A percentile compares a stretch with the other conserved stretches of the same genome.
Evolutionary conservation across 1,140 invertebrate genomes (phyloP).

Genomic region (Pseudachorutes palmiensis): DNA sequence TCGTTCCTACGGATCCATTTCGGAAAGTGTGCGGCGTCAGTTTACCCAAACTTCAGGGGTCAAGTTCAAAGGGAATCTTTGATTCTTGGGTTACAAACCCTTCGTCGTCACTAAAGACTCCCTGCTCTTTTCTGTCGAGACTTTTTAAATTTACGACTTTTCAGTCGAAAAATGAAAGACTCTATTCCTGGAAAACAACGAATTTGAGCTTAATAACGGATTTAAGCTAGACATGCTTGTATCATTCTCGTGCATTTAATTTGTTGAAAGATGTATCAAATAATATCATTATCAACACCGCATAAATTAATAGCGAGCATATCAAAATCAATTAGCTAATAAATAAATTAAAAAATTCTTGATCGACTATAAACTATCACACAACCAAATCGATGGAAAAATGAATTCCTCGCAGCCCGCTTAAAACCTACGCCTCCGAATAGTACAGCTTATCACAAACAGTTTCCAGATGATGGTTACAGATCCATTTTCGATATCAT

Average conservation of each 20-base stretch:
- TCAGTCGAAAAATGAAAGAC: not conserved
- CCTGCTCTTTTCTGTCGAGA: not conserved
- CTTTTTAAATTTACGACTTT: conserved; percentile 15
- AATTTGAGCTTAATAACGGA: not conserved
- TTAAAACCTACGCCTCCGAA: no score
- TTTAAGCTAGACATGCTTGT: not conserved
- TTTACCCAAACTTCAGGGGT: not conserved
- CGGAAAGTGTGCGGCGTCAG: conserved; percentile 5
- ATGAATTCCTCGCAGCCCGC: not conserved
- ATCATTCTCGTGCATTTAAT: not conserved
- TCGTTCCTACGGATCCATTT: not conserved
- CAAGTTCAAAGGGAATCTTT: not conserved
- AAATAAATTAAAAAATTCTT: not conserved
- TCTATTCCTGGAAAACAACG: conserved; percentile 5
- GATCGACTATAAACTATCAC: not conserved
- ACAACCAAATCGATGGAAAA: not conserved
- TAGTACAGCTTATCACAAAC: no score
- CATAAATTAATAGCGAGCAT: not conserved
- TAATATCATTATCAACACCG: no score
- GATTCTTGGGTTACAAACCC: not conserved
- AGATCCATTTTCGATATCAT: not conserved
- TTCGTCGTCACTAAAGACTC: not conserved
- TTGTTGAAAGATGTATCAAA: not conserved
- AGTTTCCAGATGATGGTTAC: no score
- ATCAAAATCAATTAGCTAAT: not conserved